phyloP scores from a whole-genome alignment of 2,113 vertebrate species.

The Donacobius atricapilla region DNA sequence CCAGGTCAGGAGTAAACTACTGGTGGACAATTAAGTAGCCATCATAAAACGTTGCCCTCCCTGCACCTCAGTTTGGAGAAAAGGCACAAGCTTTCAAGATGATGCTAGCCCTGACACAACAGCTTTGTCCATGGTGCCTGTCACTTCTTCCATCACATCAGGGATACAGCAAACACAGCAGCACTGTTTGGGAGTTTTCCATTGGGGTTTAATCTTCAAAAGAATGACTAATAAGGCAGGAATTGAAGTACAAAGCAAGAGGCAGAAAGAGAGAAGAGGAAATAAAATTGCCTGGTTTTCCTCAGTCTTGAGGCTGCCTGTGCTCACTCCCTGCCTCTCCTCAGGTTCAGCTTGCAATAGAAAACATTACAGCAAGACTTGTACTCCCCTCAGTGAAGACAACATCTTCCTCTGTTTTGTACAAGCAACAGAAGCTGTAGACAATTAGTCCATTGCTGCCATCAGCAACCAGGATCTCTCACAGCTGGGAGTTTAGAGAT shows the following conservation, averaged over 20 bases:
- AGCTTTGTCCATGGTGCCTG: background rate
- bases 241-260: background rate
- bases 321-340: background rate
- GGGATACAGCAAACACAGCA: background rate
- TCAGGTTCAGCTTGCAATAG: background rate
- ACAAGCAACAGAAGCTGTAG: constrained; percentile 42
- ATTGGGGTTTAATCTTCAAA: background rate
- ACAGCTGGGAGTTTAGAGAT: constrained; percentile 67
- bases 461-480: constrained; percentile 60
- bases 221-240: background rate
- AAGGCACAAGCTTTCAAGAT: background rate
- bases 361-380: constrained; percentile 28
- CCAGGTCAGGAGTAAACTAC: background rate
- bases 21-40: background rate
- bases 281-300: background rate
- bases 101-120: background rate
- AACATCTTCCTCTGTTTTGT: constrained; percentile 26
- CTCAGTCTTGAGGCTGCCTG: background rate
- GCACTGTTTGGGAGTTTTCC: background rate
- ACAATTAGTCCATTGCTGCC: constrained; percentile 54
- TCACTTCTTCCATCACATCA: background rate
- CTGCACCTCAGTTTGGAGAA: background rate
- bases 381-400: constrained; percentile 47
- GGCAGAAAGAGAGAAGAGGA: background rate
- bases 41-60: background rate